Conservation (phyloP, 2,113 vertebrate genomes). For the Rhinolophus ferrumequinum region DNA sequence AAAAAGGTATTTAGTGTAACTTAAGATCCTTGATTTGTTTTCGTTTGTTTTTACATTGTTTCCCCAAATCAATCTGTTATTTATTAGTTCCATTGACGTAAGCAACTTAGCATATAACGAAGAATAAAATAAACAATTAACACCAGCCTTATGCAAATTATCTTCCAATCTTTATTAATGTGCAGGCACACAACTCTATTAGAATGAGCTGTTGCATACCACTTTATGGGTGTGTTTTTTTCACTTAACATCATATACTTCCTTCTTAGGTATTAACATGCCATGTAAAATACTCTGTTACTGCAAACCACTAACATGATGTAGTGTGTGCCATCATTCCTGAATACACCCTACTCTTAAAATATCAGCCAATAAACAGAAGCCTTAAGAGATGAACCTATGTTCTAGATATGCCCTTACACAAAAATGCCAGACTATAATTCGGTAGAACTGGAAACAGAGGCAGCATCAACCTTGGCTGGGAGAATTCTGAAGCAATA, state of each 20-base stretch:
- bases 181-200: background rate
- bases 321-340: background rate
- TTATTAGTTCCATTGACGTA: slow-evolving; percentile 32
- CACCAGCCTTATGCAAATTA: slow-evolving; percentile 37
- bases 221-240: background rate
- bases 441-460: background rate
- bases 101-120: background rate
- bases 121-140: slow-evolving; percentile 40
- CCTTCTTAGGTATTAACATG: slow-evolving; percentile 5
- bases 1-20: background rate
- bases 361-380: background rate
- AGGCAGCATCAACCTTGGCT: background rate
- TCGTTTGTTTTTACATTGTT: background rate
- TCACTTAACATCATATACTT: background rate
- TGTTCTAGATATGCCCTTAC: background rate
- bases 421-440: background rate
- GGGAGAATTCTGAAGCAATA: slow-evolving; percentile 33
- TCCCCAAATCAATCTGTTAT: slow-evolving; percentile 26
- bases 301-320: background rate
- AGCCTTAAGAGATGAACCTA: background rate
- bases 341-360: background rate
- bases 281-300: background rate
- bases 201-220: background rate
- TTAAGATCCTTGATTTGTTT: background rate
- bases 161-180: slow-evolving; percentile 37